These are phyloP conservation scores for Rissa tridactyla DNA, from an alignment of 2,113 vertebrate genomes.

Conservation along the genomic window DNA sequence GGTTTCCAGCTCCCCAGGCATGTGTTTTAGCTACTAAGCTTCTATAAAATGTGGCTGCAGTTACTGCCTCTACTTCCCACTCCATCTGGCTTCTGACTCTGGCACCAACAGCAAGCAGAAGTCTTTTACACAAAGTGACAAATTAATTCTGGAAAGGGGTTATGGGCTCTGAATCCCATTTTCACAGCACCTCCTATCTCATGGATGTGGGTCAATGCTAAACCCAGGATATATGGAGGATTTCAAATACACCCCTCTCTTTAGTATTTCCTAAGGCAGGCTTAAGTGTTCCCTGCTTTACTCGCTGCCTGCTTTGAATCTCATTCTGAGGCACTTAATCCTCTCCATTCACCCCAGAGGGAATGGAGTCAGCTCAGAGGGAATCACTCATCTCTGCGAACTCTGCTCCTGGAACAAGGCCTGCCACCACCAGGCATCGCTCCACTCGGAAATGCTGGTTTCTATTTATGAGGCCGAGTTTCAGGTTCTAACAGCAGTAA, in stretches of 20 bases:
- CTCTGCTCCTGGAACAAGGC: slow-evolving; percentile 8
- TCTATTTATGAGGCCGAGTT: not conserved
- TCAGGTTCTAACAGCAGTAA: not conserved
- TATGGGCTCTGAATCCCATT: slow-evolving; percentile 28
- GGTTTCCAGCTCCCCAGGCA: not conserved
- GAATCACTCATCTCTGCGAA: not conserved
- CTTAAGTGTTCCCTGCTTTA: slow-evolving; percentile 30
- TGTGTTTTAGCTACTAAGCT: not conserved
- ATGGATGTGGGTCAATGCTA: slow-evolving; percentile 30
- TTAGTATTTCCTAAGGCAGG: slow-evolving; percentile 54
- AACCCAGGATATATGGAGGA: not conserved
- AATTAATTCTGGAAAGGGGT: not conserved
- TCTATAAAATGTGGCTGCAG: not conserved
- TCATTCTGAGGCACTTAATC: slow-evolving; percentile 42
- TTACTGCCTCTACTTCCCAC: not conserved
- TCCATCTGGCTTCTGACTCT: not conserved
- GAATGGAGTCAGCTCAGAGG: not conserved
- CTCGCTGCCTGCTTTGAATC: not conserved
- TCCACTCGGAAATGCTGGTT: not conserved
- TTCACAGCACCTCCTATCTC: not conserved
- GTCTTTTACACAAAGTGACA: slow-evolving; percentile 1
- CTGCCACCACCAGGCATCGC: not conserved
- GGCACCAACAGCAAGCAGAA: not conserved
- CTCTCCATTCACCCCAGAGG: slow-evolving; percentile 10
- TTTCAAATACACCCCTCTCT: not conserved